A percentile compares a stretch with the other conserved stretches of the same genome.
These are phyloP conservation scores for Trisateles emortualis DNA, from an alignment of 2,888 invertebrate genomes.

Conservation along the genomic window DNA sequence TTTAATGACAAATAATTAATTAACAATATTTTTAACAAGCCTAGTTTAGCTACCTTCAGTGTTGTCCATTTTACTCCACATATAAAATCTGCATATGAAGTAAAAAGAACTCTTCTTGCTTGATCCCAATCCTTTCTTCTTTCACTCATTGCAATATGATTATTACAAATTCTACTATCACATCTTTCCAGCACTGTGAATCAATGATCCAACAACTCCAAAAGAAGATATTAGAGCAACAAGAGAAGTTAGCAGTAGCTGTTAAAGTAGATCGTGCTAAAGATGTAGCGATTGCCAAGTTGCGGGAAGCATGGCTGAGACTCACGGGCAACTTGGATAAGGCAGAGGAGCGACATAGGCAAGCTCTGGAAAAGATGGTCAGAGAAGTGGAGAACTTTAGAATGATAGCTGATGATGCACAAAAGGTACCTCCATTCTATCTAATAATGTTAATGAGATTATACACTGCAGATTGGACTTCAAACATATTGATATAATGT, in stretches of 20 bases:
- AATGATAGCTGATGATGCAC: conserved; percentile 74
- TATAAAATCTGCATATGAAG: no score
- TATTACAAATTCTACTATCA: no score
- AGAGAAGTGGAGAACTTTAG: conserved; percentile 83
- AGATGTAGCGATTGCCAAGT: conserved; percentile 89
- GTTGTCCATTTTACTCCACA: no score
- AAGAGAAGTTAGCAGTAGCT: conserved; percentile 93
- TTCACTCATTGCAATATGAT: no score
- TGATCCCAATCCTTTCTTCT: no score
- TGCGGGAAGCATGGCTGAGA: conserved; percentile 89
- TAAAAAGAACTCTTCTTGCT: no score
- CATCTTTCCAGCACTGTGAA: conserved; percentile 89
- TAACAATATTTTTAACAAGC: no score
- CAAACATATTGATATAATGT: no score
- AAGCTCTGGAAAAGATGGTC: conserved; percentile 79
- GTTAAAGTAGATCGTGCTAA: conserved; percentile 92
- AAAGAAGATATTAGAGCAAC: conserved; percentile 90
- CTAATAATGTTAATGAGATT: not conserved
- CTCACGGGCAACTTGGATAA: conserved; percentile 76
- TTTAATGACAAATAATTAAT: no score
- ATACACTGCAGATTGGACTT: no score
- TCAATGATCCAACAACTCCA: conserved; percentile 91
- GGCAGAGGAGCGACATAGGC: conserved; percentile 79
- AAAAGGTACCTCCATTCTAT: conserved; percentile 63
- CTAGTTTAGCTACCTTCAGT: no score